Base-by-base conservation (phyloP, 2,888 invertebrate genomes). In the Vandiemenella viatica region DNA sequence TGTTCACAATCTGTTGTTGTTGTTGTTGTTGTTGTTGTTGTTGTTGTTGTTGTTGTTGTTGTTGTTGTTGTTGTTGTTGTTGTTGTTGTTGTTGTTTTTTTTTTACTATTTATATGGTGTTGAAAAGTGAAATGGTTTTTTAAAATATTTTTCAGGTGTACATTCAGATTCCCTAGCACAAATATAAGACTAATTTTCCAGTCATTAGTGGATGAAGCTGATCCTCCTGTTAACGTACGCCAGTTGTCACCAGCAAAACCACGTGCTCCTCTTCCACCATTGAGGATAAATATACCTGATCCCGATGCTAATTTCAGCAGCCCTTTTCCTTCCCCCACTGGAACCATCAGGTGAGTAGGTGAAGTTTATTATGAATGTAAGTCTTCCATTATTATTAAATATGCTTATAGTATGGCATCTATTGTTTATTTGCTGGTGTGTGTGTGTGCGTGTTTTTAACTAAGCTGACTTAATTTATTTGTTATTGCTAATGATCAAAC, bases 81-180 rank as follows among this genome's bases (percentile, higher is more conserved):
- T n/a, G n/a, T n/a, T n/a, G n/a, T n/a, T n/a, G n/a, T n/a, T n/a
- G n/a, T n/a, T n/a, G n/a, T n/a, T n/a, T n/a, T n/a, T n/a, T n/a
- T n/a, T n/a, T n/a, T n/a, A n/a, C n/a, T n/a, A n/a, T n/a, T n/a
- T n/a, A n/a, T n/a, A n/a, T n/a, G n/a, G n/a, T n/a, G n/a, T n/a
- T n/a, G n/a, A n/a, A n/a, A n/a, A n/a, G n/a, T n/a, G n/a, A n/a
- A n/a, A n/a, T n/a, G n/a, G n/a, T n/a, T n/a, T n/a, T n/a, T n/a
- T n/a, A n/a, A n/a, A 32, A 32, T 32, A n/a, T 32, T 32, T 32
- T 32, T 32, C 76, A 95, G 93, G 70, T 96, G 95, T 72, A 85
- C 85, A 56, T 81, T 96, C 62, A 80, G 95, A 60, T 96, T 96
- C 73, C 96, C 96, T 53, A 95, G 93, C 67, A 96, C 96, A 65